Conservation (phyloP, 2,797 vertebrate species). For the Pseudopleuronectes americanus region DNA sequence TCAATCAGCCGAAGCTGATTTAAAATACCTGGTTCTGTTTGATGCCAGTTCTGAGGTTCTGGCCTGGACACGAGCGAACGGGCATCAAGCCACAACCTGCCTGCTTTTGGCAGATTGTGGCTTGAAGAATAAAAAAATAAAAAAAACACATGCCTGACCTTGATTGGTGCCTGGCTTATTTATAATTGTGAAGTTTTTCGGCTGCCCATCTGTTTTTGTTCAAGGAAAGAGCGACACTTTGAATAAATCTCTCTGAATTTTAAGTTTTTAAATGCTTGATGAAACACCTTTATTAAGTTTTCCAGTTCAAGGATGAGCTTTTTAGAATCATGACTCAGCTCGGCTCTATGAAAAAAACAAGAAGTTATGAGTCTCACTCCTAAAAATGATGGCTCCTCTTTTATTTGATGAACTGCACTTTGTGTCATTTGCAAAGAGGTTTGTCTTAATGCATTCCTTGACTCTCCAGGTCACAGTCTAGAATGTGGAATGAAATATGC, state of each 20-base stretch:
- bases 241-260: background rate
- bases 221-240: background rate
- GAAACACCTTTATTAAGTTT: background rate
- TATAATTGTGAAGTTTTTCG: background rate
- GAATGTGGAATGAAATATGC: background rate
- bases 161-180: conserved; percentile 16
- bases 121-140: background rate
- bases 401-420: no score
- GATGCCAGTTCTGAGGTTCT: conserved; percentile 17
- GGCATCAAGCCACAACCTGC: conserved; percentile 14
- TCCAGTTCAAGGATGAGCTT: background rate
- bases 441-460: no score
- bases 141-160: conserved; percentile 12
- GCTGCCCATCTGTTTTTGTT: conserved; percentile 9
- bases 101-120: conserved; percentile 31
- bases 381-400: no score
- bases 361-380: no score
- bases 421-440: no score
- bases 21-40: conserved; percentile 16
- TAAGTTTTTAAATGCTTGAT: background rate
- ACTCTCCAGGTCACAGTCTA: background rate
- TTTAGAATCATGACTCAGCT: background rate
- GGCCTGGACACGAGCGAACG: background rate
- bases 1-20: background rate
- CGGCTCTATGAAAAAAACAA: background rate